Base-by-base conservation (phyloP, 2,113 vertebrate species). In the Scomber colias region DNA sequence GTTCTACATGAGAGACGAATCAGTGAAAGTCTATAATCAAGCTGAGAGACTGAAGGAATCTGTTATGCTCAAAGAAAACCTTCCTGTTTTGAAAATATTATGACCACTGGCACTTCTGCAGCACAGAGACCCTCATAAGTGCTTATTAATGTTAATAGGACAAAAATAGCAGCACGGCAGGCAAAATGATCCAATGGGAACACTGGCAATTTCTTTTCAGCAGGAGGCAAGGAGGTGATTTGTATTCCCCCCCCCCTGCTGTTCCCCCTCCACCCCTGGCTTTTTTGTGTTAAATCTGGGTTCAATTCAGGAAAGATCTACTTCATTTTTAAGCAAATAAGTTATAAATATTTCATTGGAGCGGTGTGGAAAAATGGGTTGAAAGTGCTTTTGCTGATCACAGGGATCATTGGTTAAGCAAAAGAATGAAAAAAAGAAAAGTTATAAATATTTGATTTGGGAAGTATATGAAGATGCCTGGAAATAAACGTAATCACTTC, bases 381-480 rank as follows among this genome's bases (percentile, higher is more conserved):
- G 59, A 45, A 63, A 63, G 55, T 66, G 60, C 40, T 50, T 27
- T 15, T 45, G 19, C 31, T 46, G 10, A 19, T 63, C 19, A 40
- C 61, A 44, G 46, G 31, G 48, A 65, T 71, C 9, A 56, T 40
- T 48, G 64, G 13, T 53, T 27, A 27, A 27, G 2, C 2, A 27
- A 27, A 27, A 27, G 24, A 27, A 27, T 21, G 3, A 27, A 27
- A 24, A 72, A 66, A 86, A 87, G 81, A 86, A 56, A 78, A 67
- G 81, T 71, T 31, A 75, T 77, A 53, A 82, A 92, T 90, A 86
- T 88, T 84, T 83, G 13, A 89, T 84, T 10, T 27, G 24, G 53
- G 40, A 14, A 57, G 44, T 51, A 19, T 30, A 46, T 35, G 45
- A 68, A 71, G 60, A 66, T 62, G 64, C 27, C 54, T 54, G 35